A percentile compares a stretch with the other conserved stretches of the same genome.
Conservation (phyloP, 1,140 invertebrate genomes). For the Drosophila cardini region DNA sequence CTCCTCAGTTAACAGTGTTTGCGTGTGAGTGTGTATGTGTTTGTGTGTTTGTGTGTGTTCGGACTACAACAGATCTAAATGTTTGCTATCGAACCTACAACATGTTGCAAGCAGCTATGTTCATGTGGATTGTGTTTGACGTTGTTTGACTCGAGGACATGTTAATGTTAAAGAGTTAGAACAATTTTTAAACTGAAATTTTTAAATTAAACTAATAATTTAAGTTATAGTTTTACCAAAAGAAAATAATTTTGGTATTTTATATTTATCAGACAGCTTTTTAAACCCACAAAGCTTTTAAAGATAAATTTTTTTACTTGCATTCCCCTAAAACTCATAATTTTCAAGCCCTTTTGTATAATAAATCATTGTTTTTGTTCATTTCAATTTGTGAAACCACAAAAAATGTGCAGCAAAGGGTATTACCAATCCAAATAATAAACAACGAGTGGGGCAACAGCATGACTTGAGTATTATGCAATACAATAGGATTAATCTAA, state of each 20-base stretch:
- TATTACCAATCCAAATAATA: conserved; percentile 15
- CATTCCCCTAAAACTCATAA: background rate
- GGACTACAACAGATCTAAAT: background rate
- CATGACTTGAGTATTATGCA: conserved; percentile 14
- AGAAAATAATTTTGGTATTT: no score
- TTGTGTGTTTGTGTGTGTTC: no score
- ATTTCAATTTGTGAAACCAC: conserved; percentile 26
- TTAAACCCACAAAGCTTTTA: no score
- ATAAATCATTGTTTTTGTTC: conserved; percentile 30
- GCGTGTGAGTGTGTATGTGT: background rate
- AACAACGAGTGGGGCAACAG: conserved; percentile 3
- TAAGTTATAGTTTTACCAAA: no score
- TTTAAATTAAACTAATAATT: no score
- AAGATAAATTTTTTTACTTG: no score
- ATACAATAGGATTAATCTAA: conserved; percentile 21
- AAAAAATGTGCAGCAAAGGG: conserved; percentile 11
- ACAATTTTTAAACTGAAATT: no score
- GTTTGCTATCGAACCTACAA: background rate
- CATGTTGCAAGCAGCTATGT: background rate
- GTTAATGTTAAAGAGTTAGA: background rate
- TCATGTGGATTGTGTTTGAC: background rate
- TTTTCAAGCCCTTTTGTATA: background rate
- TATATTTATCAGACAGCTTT: no score
- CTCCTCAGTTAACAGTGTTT: background rate
- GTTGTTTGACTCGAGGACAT: no score